A percentile compares a stretch with the other conserved stretches of the same genome.
These are phyloP conservation scores for Sialia sialis DNA, from an alignment of 2,113 vertebrate genomes.

Conservation along the genomic window DNA sequence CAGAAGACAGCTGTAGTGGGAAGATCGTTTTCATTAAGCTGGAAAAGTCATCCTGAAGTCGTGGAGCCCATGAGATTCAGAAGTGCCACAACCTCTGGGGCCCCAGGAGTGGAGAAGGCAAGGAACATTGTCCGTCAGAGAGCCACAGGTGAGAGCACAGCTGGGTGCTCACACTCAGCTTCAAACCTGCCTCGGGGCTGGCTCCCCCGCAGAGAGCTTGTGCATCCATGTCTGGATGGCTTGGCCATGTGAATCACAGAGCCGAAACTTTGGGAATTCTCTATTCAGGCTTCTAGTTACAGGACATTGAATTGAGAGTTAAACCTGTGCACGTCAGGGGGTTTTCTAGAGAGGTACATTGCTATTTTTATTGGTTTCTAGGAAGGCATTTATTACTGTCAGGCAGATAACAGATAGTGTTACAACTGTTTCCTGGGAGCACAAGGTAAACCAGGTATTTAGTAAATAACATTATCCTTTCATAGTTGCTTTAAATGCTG, in stretches of 20 bases:
- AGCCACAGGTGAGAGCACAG: slow-evolving; percentile 81
- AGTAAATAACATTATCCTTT: not conserved
- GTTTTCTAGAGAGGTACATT: not conserved
- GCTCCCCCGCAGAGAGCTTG: too few species aligned
- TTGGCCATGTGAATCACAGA: not conserved
- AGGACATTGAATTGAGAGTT: not conserved
- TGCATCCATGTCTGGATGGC: fast-evolving
- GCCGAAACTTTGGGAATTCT: not conserved
- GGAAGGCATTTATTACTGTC: not conserved
- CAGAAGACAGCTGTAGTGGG: slow-evolving; percentile 85
- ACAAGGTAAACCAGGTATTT: not conserved
- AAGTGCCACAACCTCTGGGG: slow-evolving; percentile 95
- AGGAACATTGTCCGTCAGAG: slow-evolving; percentile 92
- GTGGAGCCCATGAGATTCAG: slow-evolving; percentile 94
- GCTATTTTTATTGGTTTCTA: not conserved
- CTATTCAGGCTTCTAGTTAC: not conserved
- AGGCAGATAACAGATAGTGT: not conserved
- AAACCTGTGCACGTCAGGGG: fast-evolving
- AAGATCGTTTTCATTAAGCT: slow-evolving; percentile 94
- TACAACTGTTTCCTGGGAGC: not conserved
- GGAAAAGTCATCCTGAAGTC: slow-evolving; percentile 87
- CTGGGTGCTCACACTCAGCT: not conserved
- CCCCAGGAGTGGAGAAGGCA: slow-evolving; percentile 92
- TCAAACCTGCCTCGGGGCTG: not conserved
- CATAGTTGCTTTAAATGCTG: not conserved